These are phyloP conservation scores for Setipinna tenuifilis DNA, from an alignment of 2,797 vertebrate species.

Conservation along the genomic window DNA sequence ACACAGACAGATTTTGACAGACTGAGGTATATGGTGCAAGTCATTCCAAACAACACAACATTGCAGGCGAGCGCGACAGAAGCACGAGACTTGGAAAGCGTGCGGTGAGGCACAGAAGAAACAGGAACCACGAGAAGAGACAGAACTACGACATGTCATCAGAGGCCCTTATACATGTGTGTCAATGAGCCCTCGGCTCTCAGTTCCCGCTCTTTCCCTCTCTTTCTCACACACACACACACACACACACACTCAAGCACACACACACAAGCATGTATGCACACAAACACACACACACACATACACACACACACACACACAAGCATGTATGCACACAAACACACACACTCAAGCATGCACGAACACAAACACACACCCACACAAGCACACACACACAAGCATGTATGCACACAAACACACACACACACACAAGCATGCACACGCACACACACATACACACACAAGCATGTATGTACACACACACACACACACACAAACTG, in stretches of 20 bases:
- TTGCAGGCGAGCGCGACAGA: neutral
- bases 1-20: too few species aligned
- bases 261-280: too few species aligned
- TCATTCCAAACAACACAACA: neutral
- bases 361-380: too few species aligned
- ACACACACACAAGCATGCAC: neutral
- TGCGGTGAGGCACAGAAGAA: neutral
- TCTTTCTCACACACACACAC: too few species aligned
- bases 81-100: slow-evolving; percentile 3
- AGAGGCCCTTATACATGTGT: neutral
- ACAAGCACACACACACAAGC: slow-evolving; percentile 18
- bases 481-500: too few species aligned
- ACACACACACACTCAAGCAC: too few species aligned
- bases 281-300: too few species aligned
- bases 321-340: too few species aligned
- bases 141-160: neutral
- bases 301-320: too few species aligned
- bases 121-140: slow-evolving; percentile 3
- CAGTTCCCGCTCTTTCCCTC: neutral
- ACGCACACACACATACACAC: too few species aligned
- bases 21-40: neutral
- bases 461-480: too few species aligned
- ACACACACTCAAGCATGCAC: too few species aligned
- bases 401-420: slow-evolving; percentile 19
- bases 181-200: neutral